These are phyloP conservation scores for Chrysopa pallens DNA, from an alignment of 1,140 invertebrate species.

Conservation along the genomic window DNA sequence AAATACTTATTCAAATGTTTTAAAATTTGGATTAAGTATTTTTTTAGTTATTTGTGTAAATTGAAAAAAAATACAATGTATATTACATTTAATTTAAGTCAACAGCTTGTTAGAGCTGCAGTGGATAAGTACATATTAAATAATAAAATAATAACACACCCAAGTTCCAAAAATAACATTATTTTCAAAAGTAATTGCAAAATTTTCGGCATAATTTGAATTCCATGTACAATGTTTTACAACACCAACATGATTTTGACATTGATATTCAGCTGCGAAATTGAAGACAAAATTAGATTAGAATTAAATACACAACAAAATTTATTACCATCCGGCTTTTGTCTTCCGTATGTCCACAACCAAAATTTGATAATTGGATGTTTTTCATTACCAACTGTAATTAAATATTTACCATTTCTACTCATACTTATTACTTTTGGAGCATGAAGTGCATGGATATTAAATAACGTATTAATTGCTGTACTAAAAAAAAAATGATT, in stretches of 20 bases:
- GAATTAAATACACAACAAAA: neutral
- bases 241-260: neutral
- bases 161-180: slow-evolving; percentile 20
- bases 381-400: slow-evolving; percentile 27
- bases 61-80: no score
- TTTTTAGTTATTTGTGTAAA: no score
- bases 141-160: slow-evolving; percentile 13
- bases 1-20: no score
- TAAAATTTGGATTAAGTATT: no score
- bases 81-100: no score
- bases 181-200: slow-evolving; percentile 20
- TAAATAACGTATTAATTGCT: slow-evolving; percentile 29
- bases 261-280: neutral
- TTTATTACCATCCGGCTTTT: slow-evolving; percentile 27
- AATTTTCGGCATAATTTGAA: slow-evolving; percentile 17
- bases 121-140: slow-evolving; percentile 3
- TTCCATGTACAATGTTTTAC: slow-evolving; percentile 2
- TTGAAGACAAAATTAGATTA: neutral
- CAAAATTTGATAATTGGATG: slow-evolving; percentile 28
- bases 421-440: slow-evolving; percentile 27
- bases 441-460: slow-evolving; percentile 21
- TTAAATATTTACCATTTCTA: slow-evolving; percentile 30
- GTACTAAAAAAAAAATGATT: slow-evolving; percentile 12
- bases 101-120: no score
- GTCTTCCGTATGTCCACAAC: slow-evolving; percentile 30